Percentiles rank a stretch among this genome's conserved stretches.
Conservation (phyloP, 2,888 invertebrate species). For the Tachina lurida region DNA sequence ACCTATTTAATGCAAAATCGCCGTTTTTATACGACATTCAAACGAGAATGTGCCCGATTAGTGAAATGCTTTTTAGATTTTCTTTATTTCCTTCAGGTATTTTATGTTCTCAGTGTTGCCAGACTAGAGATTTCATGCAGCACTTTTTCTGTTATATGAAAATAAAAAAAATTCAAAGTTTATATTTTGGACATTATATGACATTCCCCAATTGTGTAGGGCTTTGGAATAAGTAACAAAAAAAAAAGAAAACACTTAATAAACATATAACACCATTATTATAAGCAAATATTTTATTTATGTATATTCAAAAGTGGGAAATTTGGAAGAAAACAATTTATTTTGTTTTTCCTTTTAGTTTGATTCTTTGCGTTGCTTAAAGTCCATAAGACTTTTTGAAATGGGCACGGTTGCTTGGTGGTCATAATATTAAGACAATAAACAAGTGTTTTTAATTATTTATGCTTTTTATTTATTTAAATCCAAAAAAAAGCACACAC, state of each 20-base stretch:
- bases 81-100: too few species aligned
- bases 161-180: too few species aligned
- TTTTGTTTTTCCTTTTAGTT: slow-evolving; percentile 4
- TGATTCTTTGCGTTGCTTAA: slow-evolving; percentile 1
- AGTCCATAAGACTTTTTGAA: slow-evolving; percentile 10
- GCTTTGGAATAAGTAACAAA: not conserved
- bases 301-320: slow-evolving; percentile 26
- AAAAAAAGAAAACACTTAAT: slow-evolving; percentile 2
- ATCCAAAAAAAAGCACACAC: not conserved
- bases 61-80: too few species aligned
- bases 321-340: not conserved
- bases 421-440: slow-evolving; percentile 51
- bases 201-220: slow-evolving; percentile 3
- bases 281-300: not conserved
- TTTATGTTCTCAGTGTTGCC: too few species aligned
- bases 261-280: slow-evolving; percentile 8
- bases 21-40: too few species aligned
- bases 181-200: not conserved
- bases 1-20: too few species aligned
- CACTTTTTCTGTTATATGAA: too few species aligned
- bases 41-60: too few species aligned
- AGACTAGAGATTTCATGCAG: too few species aligned
- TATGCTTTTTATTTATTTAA: not conserved
- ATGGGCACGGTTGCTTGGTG: slow-evolving; percentile 22
- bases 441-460: slow-evolving; percentile 46